These are phyloP conservation scores for Cryptus armator DNA, from an alignment of 2,888 invertebrate species.

Conservation along the genomic window DNA sequence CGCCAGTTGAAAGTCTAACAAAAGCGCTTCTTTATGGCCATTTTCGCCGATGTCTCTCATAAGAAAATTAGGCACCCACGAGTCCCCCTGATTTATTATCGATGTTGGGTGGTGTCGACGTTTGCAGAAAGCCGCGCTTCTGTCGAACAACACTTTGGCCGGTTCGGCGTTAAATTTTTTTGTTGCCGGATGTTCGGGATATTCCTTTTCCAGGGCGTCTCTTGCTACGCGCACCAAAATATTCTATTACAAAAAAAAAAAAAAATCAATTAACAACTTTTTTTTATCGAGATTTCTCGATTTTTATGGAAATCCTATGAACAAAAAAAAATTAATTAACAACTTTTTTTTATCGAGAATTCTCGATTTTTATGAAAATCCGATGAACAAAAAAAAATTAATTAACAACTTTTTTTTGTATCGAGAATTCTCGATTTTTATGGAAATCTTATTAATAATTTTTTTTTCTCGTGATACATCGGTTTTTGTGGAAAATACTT, in stretches of 20 bases:
- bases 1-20: conserved; percentile 91
- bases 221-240: conserved; percentile 84
- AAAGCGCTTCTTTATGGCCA: conserved; percentile 84
- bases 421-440: background rate
- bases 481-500: too few species aligned
- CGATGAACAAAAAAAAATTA: too few species aligned
- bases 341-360: too few species aligned
- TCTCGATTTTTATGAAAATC: background rate
- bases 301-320: too few species aligned
- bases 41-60: conserved; percentile 82
- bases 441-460: background rate
- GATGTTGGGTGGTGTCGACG: conserved; percentile 78
- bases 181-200: conserved; percentile 87
- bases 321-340: too few species aligned
- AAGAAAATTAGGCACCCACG: conserved; percentile 92
- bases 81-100: conserved; percentile 90
- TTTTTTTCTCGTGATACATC: background rate
- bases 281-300: background rate
- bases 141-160: conserved; percentile 86
- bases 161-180: conserved; percentile 87
- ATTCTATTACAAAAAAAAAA: conserved; percentile 20
- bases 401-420: too few species aligned
- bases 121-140: conserved; percentile 80
- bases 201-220: conserved; percentile 89
- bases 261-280: background rate